Base-by-base conservation (phyloP, 1,140 invertebrate genomes). In the Leptopilina boulardi region DNA sequence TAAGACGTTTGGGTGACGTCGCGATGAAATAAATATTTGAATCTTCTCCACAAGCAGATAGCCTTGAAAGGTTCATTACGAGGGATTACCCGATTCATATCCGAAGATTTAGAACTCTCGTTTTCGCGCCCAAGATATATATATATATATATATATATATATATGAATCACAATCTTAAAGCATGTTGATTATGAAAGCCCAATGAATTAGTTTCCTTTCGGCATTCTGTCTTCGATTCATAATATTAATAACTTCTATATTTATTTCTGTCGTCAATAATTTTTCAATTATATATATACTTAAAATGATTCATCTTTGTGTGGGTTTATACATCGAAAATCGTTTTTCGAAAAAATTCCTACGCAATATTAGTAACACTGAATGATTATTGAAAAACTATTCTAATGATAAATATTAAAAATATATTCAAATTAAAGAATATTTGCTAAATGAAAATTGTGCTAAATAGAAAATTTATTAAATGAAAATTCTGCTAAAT, bases 1-100 rank as follows among this genome's bases (percentile, higher is more conserved):
- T 77, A 71, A 59, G 66, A 77, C 73, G 77, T 73, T 74, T 10
- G 77, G 77, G 80, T 78, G 79, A 81, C 82, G 73, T 82, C 81
- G 80, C 80, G 73, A 38, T 77, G 77, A 77, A 82, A 86, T 86
- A 86, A 86, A 86, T 85, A 86, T 86, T 86, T 86, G 85, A 86
- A 83, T 76, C 77, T 77, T 76, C 79, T 79, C 70, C 79, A 80
- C 23, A 54, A 71, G 75, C n/a, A 54, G 83, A 84, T 80, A 82
- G 80, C 80, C 85, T 83, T 83, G 84, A 81, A 82, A 84, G 77
- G 78, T 84, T 86, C 85, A 86, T 86, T 86, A 86, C 85, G 83
- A 26, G 42, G 85, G 85, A 86, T 86, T 86, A 86, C 85, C 78
- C 78, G 82, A 78, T 81, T 86, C 85, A 86, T 86, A 86, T 86